These are phyloP conservation scores for Elgaria multicarinata DNA, from an alignment of 2,113 vertebrate genomes.

Conservation along the genomic window DNA sequence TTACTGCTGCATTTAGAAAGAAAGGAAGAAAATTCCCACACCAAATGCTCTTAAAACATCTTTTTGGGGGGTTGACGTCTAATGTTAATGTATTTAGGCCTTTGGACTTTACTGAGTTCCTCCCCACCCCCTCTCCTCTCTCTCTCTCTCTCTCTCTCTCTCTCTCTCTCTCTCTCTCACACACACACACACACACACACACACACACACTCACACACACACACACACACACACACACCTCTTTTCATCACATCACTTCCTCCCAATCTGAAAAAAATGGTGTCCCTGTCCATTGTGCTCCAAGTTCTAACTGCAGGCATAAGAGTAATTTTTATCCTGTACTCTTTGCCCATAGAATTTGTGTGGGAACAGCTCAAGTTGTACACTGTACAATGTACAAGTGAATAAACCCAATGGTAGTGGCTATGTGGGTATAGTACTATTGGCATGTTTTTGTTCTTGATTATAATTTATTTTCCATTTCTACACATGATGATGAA, in stretches of 20 bases:
- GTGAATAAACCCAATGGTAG: neutral
- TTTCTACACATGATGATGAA: neutral
- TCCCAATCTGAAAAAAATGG: neutral
- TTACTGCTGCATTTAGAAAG: neutral
- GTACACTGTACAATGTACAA: neutral
- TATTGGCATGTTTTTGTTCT: neutral
- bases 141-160: no score
- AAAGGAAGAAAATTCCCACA: neutral
- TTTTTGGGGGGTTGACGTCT: neutral
- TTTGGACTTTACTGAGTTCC: neutral
- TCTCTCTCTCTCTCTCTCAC: neutral
- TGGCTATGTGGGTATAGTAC: neutral
- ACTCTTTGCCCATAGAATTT: neutral
- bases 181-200: neutral
- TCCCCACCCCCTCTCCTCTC: neutral
- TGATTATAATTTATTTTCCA: slow-evolving; percentile 6
- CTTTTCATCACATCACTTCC: neutral
- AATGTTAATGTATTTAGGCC: neutral
- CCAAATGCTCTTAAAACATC: neutral
- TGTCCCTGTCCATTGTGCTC: neutral
- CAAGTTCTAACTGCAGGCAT: neutral
- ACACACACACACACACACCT: neutral
- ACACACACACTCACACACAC: neutral
- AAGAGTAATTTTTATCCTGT: neutral
- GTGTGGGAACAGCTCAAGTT: neutral